Evolutionary conservation across 1,140 invertebrate genomes (phyloP).

Genomic region (Chymomyza costata): DNA sequence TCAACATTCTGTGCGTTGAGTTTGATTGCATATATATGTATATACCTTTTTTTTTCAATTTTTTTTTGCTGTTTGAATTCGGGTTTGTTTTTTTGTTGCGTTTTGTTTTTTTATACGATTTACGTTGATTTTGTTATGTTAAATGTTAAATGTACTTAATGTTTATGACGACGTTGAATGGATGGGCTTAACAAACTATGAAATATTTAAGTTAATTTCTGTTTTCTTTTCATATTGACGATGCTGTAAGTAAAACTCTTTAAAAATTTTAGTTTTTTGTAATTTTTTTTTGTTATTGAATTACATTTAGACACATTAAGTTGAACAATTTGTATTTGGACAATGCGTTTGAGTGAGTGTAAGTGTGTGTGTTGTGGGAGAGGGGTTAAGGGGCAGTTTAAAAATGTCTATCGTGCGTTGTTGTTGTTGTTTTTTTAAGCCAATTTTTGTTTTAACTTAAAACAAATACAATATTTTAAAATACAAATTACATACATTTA

Average conservation of each 20-base stretch:
- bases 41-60: constrained; percentile 30
- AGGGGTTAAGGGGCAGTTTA: neutral
- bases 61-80: constrained; percentile 47
- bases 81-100: constrained; percentile 29
- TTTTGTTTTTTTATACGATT: constrained; percentile 24
- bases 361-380: neutral
- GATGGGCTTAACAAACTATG: constrained; percentile 71
- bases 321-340: constrained; percentile 59
- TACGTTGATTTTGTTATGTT: constrained; percentile 24
- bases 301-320: constrained; percentile 71
- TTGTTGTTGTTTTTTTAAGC: too few species aligned
- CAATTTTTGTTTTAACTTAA: too few species aligned
- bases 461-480: too few species aligned
- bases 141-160: constrained; percentile 69
- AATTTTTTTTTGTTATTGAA: constrained; percentile 42
- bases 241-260: constrained; percentile 61
- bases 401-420: too few species aligned
- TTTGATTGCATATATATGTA: constrained; percentile 51
- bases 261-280: constrained; percentile 64
- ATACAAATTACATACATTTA: neutral
- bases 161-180: constrained; percentile 71
- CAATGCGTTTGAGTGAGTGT: constrained; percentile 29
- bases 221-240: constrained; percentile 31
- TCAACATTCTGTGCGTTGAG: constrained; percentile 15
- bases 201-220: constrained; percentile 62